Base-by-base conservation (phyloP, 2,797 vertebrate species). In the Microctenopoma stevenorrisi region DNA sequence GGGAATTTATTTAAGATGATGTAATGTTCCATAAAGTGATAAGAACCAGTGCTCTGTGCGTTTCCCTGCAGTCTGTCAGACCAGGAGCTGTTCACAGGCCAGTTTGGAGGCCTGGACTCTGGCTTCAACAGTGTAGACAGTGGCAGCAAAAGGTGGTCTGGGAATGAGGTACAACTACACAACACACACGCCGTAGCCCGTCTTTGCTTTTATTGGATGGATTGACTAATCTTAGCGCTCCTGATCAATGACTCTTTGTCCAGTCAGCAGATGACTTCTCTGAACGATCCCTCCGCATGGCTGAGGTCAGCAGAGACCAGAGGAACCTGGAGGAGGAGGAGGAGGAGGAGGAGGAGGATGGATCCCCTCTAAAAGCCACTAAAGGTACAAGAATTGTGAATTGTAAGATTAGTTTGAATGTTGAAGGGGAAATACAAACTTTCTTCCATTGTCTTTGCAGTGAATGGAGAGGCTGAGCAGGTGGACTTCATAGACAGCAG, bases 111-210 rank as follows among this genome's bases (percentile, higher is more conserved):
- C 6, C 87, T 96, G 62, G 96, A 97, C 79, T 97, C 96, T 0
- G 96, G 96, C 22, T 97, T 97, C 82, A 96, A 96, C 90, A 97
- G 96, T 0, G 96, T 97, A 4, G 96, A 97, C 92, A 97, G 96
- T 0, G 96, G 95, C 75, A 97, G 94, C 90, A 97, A 97, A 55
- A 85, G 96, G 53, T 97, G 96, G 96, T 97, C 96, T 9, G 96
- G 96, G 61, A 97, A 97, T 22, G 96, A 97, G 95, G 96, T 96
- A 76, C 78, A 35, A 58, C n/a, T 35, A 4, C 33, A 33, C 22
- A 12, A 67, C 4, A 33, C 30, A 7, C 30, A 33, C 30, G 7
- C 30, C 28, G 28, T 30, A 30, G 28, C 28, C 28, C 30, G 7
- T 33, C 30, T 33, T 7, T 33, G 30, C 30, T 7, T 30, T 33